Conservation (phyloP, 2,797 vertebrate species). For the Moxostoma hubbsi region DNA sequence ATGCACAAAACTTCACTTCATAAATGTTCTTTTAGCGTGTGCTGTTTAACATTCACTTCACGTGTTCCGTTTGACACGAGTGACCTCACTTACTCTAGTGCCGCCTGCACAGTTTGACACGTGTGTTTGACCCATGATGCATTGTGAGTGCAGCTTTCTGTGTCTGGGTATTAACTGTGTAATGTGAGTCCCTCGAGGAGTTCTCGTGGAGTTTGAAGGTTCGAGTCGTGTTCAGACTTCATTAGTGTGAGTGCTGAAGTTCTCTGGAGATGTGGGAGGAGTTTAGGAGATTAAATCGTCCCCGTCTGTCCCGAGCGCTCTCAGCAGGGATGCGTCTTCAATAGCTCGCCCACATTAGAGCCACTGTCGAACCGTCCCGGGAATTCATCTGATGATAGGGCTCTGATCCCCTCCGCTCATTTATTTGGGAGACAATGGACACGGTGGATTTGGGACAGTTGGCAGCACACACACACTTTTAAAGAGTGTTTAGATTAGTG, state of each 20-base stretch:
- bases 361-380: conserved; percentile 67
- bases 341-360: conserved; percentile 67
- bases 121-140: no score
- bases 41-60: no score
- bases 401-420: conserved; percentile 63
- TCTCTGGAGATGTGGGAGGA: conserved; percentile 43
- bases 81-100: no score
- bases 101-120: no score
- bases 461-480: conserved; percentile 61
- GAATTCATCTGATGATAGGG: conserved; percentile 70
- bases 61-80: no score
- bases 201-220: no score
- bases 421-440: conserved; percentile 70
- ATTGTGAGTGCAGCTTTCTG: no score
- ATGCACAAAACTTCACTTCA: no score
- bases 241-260: conserved; percentile 9
- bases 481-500: conserved; percentile 54
- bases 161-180: no score
- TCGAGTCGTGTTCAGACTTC: neutral
- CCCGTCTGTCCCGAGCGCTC: conserved; percentile 49
- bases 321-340: conserved; percentile 67
- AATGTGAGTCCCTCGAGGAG: no score
- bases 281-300: conserved; percentile 75
- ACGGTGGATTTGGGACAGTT: conserved; percentile 76
- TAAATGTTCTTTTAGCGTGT: no score